Evolutionary conservation across 2,797 vertebrate genomes (phyloP).

Genomic region (Calcarius lapponicus): DNA sequence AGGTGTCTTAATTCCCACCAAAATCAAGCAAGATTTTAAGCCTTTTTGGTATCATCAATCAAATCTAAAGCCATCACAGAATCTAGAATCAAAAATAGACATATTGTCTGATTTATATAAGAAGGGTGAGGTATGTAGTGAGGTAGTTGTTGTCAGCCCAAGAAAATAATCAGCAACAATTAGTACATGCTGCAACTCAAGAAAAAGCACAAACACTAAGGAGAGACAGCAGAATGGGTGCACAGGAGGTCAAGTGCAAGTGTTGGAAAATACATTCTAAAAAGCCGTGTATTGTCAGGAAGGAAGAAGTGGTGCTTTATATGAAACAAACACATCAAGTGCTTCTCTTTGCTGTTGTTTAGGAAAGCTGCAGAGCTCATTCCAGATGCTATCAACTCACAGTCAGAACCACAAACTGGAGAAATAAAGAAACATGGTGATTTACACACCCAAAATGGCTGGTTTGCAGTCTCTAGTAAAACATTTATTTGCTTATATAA

Average conservation of each 20-base stretch:
- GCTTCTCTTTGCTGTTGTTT: not conserved
- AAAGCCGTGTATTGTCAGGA: not conserved
- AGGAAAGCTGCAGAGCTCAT: not conserved
- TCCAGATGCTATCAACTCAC: not conserved
- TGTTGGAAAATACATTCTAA: not conserved
- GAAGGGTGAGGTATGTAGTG: not conserved
- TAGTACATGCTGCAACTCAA: not conserved
- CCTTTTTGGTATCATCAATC: not conserved
- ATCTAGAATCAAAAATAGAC: not conserved
- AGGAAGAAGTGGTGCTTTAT: not conserved
- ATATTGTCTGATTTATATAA: not conserved
- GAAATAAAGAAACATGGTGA: not conserved
- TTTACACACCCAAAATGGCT: not conserved
- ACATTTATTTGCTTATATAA: not conserved
- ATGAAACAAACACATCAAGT: accelerated
- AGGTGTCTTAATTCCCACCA: not conserved
- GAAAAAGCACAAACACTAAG: not conserved
- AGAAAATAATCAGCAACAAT: not conserved
- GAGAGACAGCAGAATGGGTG: not conserved
- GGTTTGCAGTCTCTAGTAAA: not conserved
- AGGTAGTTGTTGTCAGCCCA: not conserved
- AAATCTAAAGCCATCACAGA: not conserved
- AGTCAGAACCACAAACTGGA: not conserved
- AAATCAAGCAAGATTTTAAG: accelerated
- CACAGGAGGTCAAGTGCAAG: not conserved